phyloP scores from a whole-genome alignment of 1,140 invertebrate species.

The Drosophila nasuta region DNA sequence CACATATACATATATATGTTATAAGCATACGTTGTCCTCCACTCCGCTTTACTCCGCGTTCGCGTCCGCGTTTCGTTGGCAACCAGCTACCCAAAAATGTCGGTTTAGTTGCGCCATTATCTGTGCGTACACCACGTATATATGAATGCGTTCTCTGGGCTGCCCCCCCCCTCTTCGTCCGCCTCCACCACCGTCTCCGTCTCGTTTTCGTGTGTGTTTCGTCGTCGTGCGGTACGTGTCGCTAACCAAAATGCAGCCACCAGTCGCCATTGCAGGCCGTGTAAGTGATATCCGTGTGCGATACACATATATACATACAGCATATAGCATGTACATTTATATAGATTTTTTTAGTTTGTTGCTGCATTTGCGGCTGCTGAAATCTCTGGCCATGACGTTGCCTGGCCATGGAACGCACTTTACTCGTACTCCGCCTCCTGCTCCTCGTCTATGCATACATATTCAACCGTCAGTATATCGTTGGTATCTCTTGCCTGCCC shows the following conservation, averaged over 20 bases:
- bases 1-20: constrained; percentile 1
- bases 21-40: constrained; percentile 17
- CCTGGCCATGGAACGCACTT: constrained; percentile 9
- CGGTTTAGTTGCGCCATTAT: constrained; percentile 73
- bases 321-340: constrained; percentile 21
- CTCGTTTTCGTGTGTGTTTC: constrained; percentile 5
- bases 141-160: background rate
- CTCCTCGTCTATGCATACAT: background rate
- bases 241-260: constrained; percentile 38
- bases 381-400: constrained; percentile 40
- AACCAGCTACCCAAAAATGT: constrained; percentile 55
- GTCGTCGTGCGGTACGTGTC: constrained; percentile 48
- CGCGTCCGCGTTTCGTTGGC: constrained; percentile 56
- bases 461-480: background rate
- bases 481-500: constrained; percentile 31
- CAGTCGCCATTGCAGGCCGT: constrained; percentile 48
- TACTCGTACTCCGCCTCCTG: background rate
- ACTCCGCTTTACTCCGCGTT: constrained; percentile 23
- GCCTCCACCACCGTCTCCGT: background rate
- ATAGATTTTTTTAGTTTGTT: constrained; percentile 57
- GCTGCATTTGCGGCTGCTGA: constrained; percentile 25
- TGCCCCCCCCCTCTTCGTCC: background rate
- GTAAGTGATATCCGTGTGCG: constrained; percentile 71
- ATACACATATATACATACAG: too few species aligned
- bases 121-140: constrained; percentile 26